A percentile compares a stretch with the other conserved stretches of the same genome.
phyloP scores from a whole-genome alignment of 30 jellyfish, hydroid and myxozoan species.

The Pseudorhiza aurosa region DNA sequence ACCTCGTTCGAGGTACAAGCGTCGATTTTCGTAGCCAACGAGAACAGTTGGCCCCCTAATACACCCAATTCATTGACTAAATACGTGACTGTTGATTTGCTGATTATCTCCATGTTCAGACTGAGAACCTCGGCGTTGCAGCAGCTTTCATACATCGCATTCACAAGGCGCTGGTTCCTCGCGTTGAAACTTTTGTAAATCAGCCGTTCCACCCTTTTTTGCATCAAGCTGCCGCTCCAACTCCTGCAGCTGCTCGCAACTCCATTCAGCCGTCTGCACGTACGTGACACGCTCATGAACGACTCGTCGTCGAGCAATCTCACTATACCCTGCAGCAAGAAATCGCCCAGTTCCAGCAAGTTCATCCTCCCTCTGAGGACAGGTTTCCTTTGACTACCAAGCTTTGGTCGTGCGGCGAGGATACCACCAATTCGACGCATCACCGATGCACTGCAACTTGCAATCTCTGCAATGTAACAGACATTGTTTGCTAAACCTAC shows the following conservation, averaged over 20 bases:
- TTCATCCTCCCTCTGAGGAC: neutral
- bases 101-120: neutral
- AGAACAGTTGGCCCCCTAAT: slow-evolving; percentile 20
- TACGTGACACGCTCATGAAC: slow-evolving; percentile 3
- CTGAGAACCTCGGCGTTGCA: slow-evolving; percentile 35
- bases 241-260: slow-evolving; percentile 7
- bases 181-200: neutral
- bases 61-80: slow-evolving; percentile 16
- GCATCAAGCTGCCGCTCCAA: slow-evolving; percentile 40
- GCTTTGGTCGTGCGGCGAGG: neutral
- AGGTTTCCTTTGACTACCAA: neutral
- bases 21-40: slow-evolving; percentile 2
- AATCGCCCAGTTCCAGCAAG: slow-evolving; percentile 16
- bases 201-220: slow-evolving; percentile 22
- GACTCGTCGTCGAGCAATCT: slow-evolving; percentile 3
- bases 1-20: slow-evolving; percentile 9
- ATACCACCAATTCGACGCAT: slow-evolving; percentile 10
- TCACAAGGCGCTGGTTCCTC: neutral
- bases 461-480: neutral
- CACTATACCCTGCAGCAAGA: slow-evolving; percentile 11
- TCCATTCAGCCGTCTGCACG: slow-evolving; percentile 40
- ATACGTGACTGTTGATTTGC: neutral
- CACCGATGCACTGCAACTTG: neutral
- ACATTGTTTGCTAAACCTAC: neutral
- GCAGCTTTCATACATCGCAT: slow-evolving; percentile 40